A percentile compares a stretch with the other conserved stretches of the same genome.
Conservation (phyloP, 2,797 vertebrate genomes). For the Melanotaenia parkinsoni region DNA sequence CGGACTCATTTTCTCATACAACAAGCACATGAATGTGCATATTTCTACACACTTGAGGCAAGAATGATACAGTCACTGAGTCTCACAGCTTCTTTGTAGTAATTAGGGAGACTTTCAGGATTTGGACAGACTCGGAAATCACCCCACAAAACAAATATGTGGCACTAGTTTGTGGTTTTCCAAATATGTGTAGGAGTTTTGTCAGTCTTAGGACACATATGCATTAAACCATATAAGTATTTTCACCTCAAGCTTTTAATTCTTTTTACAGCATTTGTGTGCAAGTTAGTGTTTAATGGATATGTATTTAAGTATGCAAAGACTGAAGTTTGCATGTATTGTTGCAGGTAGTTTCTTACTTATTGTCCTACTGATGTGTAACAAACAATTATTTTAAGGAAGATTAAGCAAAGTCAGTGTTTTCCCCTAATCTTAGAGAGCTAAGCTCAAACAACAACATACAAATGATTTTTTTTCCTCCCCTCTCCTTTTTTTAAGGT, state of each 20-base stretch:
- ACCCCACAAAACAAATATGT: background rate
- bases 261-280: background rate
- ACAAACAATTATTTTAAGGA: too few species aligned
- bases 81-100: slow-evolving; percentile 67
- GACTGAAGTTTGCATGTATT: background rate
- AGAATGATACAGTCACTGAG: slow-evolving; percentile 30
- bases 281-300: background rate
- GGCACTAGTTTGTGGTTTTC: background rate
- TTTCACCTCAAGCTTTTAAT: background rate
- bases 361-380: background rate
- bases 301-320: background rate
- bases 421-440: background rate
- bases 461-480: background rate
- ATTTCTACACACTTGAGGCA: slow-evolving; percentile 11
- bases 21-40: too few species aligned
- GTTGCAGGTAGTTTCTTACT: background rate
- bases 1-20: slow-evolving; percentile 2
- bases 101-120: slow-evolving; percentile 54
- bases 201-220: background rate
- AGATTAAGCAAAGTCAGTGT: background rate
- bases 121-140: slow-evolving; percentile 29
- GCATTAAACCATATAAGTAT: background rate
- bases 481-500: slow-evolving; percentile 53
- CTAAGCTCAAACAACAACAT: background rate
- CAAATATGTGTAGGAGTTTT: background rate